Conservation (phyloP, 2,113 vertebrate species). For the cat (Felis catus) region DNA sequence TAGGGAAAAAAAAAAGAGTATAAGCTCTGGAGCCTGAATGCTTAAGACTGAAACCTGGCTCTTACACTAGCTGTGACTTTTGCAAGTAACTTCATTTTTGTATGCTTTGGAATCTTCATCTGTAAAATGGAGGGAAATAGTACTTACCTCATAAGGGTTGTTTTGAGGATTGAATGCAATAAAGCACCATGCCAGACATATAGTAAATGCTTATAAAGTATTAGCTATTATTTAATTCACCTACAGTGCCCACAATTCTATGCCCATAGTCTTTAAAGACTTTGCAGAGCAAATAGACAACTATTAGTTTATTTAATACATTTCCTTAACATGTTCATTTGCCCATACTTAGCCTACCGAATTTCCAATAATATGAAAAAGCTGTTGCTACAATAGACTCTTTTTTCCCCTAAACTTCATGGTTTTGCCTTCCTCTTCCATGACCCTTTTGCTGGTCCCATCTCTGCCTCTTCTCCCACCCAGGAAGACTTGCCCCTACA, state of each 20-base stretch:
- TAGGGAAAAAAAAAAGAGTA: not conserved
- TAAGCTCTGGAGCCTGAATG: not conserved
- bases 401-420: not conserved
- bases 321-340: constrained; percentile 36
- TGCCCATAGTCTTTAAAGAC: not conserved
- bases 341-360: not conserved
- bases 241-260: not conserved
- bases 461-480: not conserved
- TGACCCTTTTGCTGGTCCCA: not conserved
- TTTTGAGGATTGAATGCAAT: constrained; percentile 11
- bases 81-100: not conserved
- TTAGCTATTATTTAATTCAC: constrained; percentile 24
- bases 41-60: not conserved
- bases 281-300: constrained; percentile 5
- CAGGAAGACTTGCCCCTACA: not conserved
- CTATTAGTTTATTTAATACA: not conserved
- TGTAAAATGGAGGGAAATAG: not conserved
- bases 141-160: not conserved
- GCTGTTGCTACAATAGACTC: not conserved
- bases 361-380: constrained; percentile 38
- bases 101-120: not conserved
- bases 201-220: constrained; percentile 30
- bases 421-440: not conserved
- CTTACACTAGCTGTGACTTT: not conserved
- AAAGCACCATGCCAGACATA: not conserved